Percentiles rank a stretch among this genome's conserved stretches.
phyloP scores from a whole-genome alignment of 2,797 vertebrate genomes.

The Syngnathus rostellatus region DNA sequence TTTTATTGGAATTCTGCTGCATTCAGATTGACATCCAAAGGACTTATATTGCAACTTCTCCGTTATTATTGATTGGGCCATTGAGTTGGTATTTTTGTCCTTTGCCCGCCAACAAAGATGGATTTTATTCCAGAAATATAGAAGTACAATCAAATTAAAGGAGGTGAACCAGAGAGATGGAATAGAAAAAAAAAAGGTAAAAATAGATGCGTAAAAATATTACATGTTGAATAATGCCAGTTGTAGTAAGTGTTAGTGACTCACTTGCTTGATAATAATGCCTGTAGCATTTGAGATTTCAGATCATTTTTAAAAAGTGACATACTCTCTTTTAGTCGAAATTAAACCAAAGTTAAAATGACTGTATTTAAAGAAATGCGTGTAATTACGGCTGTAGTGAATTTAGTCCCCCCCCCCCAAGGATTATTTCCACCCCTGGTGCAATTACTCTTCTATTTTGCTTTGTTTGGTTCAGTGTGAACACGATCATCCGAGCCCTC shows the following conservation, averaged over 20 bases:
- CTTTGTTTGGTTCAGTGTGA: neutral
- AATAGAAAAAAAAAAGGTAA: no score
- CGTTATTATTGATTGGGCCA: neutral
- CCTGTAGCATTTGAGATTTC: no score
- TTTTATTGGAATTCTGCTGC: neutral
- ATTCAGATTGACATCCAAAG: neutral
- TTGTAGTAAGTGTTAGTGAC: neutral
- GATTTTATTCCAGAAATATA: neutral
- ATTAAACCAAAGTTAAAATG: no score
- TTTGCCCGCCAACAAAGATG: neutral
- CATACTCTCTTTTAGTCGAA: no score
- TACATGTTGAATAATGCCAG: neutral
- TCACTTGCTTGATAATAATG: neutral
- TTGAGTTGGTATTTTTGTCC: neutral
- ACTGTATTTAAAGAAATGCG: no score
- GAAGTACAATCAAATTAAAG: neutral
- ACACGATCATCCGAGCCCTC: neutral
- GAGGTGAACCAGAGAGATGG: no score
- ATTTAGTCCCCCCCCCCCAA: no score
- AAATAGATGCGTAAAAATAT: no score
- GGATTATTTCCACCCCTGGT: no score
- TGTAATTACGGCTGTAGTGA: no score
- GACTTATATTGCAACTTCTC: neutral
- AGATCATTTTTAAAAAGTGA: no score
- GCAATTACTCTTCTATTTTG: neutral